These are phyloP conservation scores for Selene dorsalis DNA, from an alignment of 2,797 vertebrate species.

Conservation along the genomic window DNA sequence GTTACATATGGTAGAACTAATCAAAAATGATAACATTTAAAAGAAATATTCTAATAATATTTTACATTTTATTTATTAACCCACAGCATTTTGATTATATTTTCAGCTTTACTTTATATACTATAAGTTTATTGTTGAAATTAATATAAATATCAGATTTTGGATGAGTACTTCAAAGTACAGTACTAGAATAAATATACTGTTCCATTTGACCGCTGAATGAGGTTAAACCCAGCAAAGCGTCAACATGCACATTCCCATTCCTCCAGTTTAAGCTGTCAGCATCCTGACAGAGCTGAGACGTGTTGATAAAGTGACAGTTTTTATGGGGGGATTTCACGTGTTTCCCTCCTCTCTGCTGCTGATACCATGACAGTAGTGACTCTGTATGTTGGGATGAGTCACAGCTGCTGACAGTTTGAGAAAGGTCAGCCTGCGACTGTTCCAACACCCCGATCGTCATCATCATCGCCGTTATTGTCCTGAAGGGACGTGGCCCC, in stretches of 20 bases:
- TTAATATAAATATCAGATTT: neutral
- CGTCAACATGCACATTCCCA: neutral
- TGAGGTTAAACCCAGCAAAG: neutral
- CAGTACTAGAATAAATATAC: neutral
- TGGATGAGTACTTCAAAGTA: neutral
- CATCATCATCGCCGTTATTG: slow-evolving; percentile 34
- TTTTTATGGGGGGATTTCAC: neutral
- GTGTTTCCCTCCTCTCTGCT: neutral
- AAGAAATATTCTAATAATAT: no score
- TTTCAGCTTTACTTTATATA: neutral
- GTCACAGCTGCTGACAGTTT: slow-evolving; percentile 55
- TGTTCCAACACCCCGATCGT: slow-evolving; percentile 35
- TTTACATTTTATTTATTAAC: no score
- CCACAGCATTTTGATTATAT: neutral
- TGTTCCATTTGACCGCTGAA: neutral
- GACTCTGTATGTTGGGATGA: slow-evolving; percentile 34
- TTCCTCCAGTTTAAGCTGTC: neutral
- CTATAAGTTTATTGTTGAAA: neutral
- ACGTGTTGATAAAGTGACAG: neutral
- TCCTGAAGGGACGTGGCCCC: slow-evolving; percentile 37
- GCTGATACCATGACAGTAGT: slow-evolving; percentile 16
- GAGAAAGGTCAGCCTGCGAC: slow-evolving; percentile 51
- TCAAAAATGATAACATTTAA: no score
- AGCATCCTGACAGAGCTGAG: neutral
- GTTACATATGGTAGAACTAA: neutral